phyloP scores from a whole-genome alignment of 2,113 vertebrate species.

The Pao palembangensis region DNA sequence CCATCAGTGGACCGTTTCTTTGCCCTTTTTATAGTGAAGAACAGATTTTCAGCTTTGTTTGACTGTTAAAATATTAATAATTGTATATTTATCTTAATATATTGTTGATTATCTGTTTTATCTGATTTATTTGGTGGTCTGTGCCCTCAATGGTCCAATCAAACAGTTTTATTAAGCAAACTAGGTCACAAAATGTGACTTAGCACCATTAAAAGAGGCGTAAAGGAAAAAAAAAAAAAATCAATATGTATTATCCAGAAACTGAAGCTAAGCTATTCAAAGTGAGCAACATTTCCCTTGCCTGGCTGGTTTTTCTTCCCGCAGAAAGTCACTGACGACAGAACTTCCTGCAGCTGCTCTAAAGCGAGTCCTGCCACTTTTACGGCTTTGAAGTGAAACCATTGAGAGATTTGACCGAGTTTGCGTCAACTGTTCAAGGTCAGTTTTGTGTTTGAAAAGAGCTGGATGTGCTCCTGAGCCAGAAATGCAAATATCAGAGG shows the following conservation, averaged over 20 bases:
- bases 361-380: background rate
- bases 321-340: background rate
- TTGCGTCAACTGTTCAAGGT: background rate
- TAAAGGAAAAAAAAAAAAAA: background rate
- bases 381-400: background rate
- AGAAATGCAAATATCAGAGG: conserved; percentile 11
- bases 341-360: background rate
- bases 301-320: background rate
- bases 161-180: too few species aligned
- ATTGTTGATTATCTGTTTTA: too few species aligned
- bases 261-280: background rate
- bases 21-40: too few species aligned
- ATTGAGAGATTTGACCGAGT: background rate
- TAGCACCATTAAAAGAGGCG: too few species aligned
- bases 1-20: too few species aligned
- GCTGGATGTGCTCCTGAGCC: background rate
- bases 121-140: too few species aligned
- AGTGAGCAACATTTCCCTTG: background rate
- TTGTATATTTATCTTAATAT: too few species aligned
- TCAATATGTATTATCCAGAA: background rate
- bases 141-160: too few species aligned
- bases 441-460: background rate
- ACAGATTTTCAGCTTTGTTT: too few species aligned
- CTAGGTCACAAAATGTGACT: too few species aligned
- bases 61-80: too few species aligned